Base-by-base conservation (phyloP, 2,888 invertebrate species). In the Amiota mariae region DNA sequence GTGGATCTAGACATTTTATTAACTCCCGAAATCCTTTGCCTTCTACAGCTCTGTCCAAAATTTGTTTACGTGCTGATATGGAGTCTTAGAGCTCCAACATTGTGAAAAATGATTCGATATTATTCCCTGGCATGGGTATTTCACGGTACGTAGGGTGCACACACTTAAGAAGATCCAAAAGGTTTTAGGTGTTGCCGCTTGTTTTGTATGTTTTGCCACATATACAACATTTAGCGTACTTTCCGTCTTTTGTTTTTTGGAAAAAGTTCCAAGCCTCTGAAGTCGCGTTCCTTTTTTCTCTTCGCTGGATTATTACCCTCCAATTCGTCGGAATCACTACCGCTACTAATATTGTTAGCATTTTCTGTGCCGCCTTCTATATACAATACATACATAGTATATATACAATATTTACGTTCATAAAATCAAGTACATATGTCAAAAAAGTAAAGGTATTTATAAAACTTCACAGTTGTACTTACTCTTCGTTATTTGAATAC, bases 31-130 rank as follows among this genome's bases (percentile, higher is more conserved):
- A 75, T 20, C 72, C 73, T 18, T 61, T 63, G 49, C 72, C 73
- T 56, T 76, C 71, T n/a, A 76, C 76, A 48, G 73, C 72, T 49
- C 18, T 72, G 74, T 73, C 70, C 36, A n/a, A n/a, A n/a, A n/a
- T n/a, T 63, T 13, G 13, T 46, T 59, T 73, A 66, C 9, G 24
- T 11, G 1, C 51, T 63, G 24, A 54, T 36, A 20, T 49, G 18
- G 68, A 2, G 48, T 71, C 51, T 1, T 2, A 51, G 51, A 4
- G 11, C 4, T n/a, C 51, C 12, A 51, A 2, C 4, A 2, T 51
- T 51, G 51, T 51, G n/a, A 51, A 51, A 51, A 13, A 51, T n/a
- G 51, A 1, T 61, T 0, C 9, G 1, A 51, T 46, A 68, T 59
- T n/a, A 20, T 68, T 49, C 49, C 1, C n/a, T 15, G 10, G 72